A percentile compares a stretch with the other conserved stretches of the same genome.
phyloP scores from a whole-genome alignment of 2,888 invertebrate genomes.

The Protonemura montana region DNA sequence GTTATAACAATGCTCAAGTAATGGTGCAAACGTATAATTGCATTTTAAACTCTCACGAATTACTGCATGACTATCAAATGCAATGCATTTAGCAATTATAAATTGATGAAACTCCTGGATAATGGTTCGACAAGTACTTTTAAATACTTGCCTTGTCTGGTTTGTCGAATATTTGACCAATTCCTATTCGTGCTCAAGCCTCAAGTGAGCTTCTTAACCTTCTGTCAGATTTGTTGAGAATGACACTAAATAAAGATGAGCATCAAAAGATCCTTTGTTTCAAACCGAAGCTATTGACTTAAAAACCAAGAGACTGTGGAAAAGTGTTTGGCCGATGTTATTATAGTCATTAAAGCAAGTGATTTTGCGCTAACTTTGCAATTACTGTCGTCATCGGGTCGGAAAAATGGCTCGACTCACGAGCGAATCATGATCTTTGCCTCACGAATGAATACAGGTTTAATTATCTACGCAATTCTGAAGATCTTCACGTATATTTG shows the following conservation, averaged over 20 bases:
- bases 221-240: too few species aligned
- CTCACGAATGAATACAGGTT: conserved; percentile 7
- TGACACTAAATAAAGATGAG: neutral
- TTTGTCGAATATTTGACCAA: too few species aligned
- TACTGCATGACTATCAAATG: too few species aligned
- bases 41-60: too few species aligned
- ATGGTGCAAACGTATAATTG: too few species aligned
- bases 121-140: too few species aligned
- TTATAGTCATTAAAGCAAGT: neutral
- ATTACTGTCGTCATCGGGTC: neutral
- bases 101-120: too few species aligned
- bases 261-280: neutral
- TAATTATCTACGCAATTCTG: neutral
- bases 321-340: neutral
- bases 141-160: too few species aligned
- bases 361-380: neutral
- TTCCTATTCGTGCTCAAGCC: too few species aligned
- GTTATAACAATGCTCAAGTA: too few species aligned
- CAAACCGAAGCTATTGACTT: neutral
- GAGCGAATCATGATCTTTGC: neutral
- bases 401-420: neutral
- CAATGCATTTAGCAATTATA: too few species aligned
- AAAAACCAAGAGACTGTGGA: neutral
- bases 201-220: too few species aligned
- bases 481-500: neutral